Percentiles rank a stretch among this genome's conserved stretches.
These are phyloP conservation scores for Protosalanx chinensis DNA, from an alignment of 2,797 vertebrate genomes.

Conservation along the genomic window DNA sequence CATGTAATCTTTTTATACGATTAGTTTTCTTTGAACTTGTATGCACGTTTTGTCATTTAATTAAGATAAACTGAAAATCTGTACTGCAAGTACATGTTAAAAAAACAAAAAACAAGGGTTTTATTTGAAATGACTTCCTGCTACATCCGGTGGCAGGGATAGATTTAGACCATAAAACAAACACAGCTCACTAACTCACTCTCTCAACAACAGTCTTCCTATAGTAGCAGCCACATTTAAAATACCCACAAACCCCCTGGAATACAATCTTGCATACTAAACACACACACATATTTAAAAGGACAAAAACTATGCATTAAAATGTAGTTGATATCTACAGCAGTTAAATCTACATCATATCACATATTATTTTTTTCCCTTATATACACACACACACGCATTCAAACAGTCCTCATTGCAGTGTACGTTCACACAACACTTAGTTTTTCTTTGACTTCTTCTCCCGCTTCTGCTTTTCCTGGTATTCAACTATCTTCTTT, in stretches of 20 bases:
- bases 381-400: constrained; percentile 31
- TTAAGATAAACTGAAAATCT: not conserved
- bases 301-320: constrained; percentile 20
- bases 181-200: not conserved
- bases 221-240: constrained; percentile 51
- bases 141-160: constrained; percentile 9
- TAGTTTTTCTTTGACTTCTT: constrained; percentile 60
- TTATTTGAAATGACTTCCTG: constrained; percentile 58
- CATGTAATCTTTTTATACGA: not conserved
- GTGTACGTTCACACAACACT: not conserved
- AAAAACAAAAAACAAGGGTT: constrained; percentile 21
- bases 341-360: constrained; percentile 41
- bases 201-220: constrained; percentile 25
- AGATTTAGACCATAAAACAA: constrained; percentile 16
- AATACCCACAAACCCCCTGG: constrained; percentile 12
- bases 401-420: not conserved
- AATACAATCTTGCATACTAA: constrained; percentile 34
- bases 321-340: constrained; percentile 33
- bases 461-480: constrained; percentile 64
- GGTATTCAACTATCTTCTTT: constrained; percentile 70
- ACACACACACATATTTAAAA: not conserved
- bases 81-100: not conserved
- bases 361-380: constrained; percentile 26
- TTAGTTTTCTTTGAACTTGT: too few relatives aligned
- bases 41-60: too few relatives aligned